Conservation (phyloP, 2,113 vertebrate species). For the Crotalus helleri region DNA sequence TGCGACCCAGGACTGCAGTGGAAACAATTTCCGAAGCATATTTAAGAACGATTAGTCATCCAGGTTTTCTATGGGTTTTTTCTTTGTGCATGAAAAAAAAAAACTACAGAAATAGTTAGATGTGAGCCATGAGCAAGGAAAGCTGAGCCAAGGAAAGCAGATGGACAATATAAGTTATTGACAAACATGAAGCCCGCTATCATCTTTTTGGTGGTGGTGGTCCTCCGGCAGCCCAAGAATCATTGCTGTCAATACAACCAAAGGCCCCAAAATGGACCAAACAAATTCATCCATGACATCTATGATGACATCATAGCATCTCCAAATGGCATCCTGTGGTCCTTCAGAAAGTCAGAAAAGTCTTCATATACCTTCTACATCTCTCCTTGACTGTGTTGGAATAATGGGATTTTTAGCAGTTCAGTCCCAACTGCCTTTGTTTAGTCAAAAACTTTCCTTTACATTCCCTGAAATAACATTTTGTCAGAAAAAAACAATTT, state of each 20-base stretch:
- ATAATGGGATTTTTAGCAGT: not conserved
- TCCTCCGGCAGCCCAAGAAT: not conserved
- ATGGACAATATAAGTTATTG: slow-evolving; percentile 34
- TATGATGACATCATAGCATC: not conserved
- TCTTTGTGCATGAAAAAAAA: not conserved
- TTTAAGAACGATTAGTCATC: not conserved
- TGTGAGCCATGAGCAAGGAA: not conserved
- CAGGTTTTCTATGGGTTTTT: not conserved
- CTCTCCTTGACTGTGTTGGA: not conserved
- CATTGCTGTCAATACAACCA: not conserved
- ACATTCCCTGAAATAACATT: not conserved
- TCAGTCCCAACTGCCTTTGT: not conserved
- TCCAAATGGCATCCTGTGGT: not conserved
- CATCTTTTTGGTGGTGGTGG: not conserved
- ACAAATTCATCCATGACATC: not conserved
- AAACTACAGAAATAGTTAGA: not conserved
- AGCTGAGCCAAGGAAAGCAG: slow-evolving; percentile 22
- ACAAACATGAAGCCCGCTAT: slow-evolving; percentile 8
- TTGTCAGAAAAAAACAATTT: not conserved
- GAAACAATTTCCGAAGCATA: not conserved
- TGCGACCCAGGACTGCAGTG: not conserved
- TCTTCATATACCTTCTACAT: not conserved
- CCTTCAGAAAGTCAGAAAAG: not conserved
- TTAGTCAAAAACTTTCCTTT: not conserved
- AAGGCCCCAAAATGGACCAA: not conserved